phyloP scores from a whole-genome alignment of 2,888 invertebrate species.

The Isotomurus palustris region DNA sequence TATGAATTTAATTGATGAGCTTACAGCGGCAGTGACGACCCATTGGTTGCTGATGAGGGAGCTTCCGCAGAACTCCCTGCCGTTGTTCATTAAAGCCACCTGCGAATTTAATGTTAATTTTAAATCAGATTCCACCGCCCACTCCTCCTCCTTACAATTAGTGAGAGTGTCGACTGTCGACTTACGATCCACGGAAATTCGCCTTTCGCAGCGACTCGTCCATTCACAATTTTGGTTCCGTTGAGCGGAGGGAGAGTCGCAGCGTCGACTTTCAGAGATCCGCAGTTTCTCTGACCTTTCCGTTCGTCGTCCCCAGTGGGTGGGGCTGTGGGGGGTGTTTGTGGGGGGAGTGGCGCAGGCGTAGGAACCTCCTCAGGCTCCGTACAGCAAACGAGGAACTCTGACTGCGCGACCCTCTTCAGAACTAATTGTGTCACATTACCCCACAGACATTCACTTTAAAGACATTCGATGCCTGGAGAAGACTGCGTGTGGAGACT shows the following conservation, averaged over 20 bases:
- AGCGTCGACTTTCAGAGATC: not conserved
- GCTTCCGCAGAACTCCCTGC: slow-evolving; percentile 47
- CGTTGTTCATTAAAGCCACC: slow-evolving; percentile 43
- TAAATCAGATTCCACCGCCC: not conserved
- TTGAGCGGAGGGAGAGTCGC: not conserved
- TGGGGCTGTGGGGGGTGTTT: slow-evolving; percentile 6
- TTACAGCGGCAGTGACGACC: slow-evolving; percentile 47
- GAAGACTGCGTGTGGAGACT: too few relatives aligned
- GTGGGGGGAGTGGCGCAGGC: slow-evolving; percentile 19
- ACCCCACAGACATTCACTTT: too few relatives aligned
- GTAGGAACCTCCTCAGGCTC: slow-evolving; percentile 5
- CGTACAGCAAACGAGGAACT: slow-evolving; percentile 31
- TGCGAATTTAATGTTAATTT: not conserved
- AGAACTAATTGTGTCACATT: slow-evolving; percentile 18
- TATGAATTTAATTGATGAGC: too few relatives aligned
- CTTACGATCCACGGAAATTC: slow-evolving; percentile 47
- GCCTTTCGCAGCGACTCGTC: slow-evolving; percentile 30
- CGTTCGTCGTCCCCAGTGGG: not conserved
- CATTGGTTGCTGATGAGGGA: slow-evolving; percentile 43
- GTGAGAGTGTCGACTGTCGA: not conserved
- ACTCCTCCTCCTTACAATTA: not conserved
- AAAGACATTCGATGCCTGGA: too few relatives aligned
- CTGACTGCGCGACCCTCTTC: slow-evolving; percentile 12
- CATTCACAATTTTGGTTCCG: slow-evolving; percentile 36
- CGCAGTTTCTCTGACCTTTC: not conserved